phyloP scores from a whole-genome alignment of 1,140 invertebrate species.

The Achroia grisella region DNA sequence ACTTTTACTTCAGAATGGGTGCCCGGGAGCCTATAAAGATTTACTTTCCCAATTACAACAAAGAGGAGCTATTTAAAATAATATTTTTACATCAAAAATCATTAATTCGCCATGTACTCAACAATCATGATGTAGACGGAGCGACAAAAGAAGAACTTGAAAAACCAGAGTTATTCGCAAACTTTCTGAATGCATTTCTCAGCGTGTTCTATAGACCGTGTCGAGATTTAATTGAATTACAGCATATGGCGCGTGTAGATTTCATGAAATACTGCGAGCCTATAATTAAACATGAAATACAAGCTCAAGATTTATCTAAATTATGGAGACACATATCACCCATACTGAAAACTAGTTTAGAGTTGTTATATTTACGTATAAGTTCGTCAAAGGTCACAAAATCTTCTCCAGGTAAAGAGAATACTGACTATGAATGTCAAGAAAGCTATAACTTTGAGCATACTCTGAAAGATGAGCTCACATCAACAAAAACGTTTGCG shows the following conservation, averaged over 20 bases:
- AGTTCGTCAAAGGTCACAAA: conserved; percentile 29
- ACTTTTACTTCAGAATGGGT: conserved; percentile 82
- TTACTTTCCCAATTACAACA: conserved; percentile 87
- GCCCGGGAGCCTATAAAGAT: conserved; percentile 83
- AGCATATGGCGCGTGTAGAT: conserved; percentile 80
- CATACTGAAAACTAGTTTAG: conserved; percentile 81
- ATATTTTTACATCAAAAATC: conserved; percentile 67
- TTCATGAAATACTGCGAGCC: conserved; percentile 86
- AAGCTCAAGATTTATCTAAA: conserved; percentile 77
- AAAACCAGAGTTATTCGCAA: conserved; percentile 79
- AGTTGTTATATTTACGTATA: conserved; percentile 86
- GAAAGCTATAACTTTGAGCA: conserved; percentile 46
- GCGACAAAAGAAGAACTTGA: conserved; percentile 48
- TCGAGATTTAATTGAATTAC: conserved; percentile 86
- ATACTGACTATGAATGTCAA: conserved; percentile 17
- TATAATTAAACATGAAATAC: conserved; percentile 71
- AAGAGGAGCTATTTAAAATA: conserved; percentile 84
- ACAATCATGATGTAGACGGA: conserved; percentile 28
- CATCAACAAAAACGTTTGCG: conserved; percentile 74
- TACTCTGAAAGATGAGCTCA: conserved; percentile 57
- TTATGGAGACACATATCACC: conserved; percentile 87
- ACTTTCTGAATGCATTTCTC: conserved; percentile 86
- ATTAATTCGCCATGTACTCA: conserved; percentile 42
- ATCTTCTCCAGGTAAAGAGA: conserved; percentile 45
- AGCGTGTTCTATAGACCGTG: conserved; percentile 87